Percentiles rank a stretch among this genome's conserved stretches.
Evolutionary conservation across 2,888 invertebrate species (phyloP).

Genomic region (Drosophila borborema): DNA sequence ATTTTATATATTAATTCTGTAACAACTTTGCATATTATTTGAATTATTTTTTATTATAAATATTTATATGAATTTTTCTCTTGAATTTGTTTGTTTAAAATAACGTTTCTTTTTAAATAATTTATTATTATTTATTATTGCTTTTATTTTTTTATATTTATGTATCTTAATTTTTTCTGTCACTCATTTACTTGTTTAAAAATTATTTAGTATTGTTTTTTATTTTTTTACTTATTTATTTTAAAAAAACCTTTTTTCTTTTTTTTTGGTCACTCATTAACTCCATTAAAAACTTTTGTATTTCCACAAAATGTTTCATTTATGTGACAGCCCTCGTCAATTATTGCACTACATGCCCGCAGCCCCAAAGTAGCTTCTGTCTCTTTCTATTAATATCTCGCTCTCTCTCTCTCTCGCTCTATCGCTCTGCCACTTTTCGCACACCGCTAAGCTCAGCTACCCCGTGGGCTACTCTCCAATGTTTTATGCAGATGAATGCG

Average conservation of each 20-base stretch:
- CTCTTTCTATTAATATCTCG: background rate
- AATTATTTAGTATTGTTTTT: background rate
- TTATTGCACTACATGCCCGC: constrained; percentile 41
- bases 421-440: background rate
- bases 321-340: constrained; percentile 43
- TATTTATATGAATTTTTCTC: too few species aligned
- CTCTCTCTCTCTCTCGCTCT: constrained; percentile 7
- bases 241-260: too few species aligned
- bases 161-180: background rate
- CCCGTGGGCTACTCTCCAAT: constrained; percentile 17
- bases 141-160: background rate
- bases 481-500: constrained; percentile 79
- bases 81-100: too few species aligned
- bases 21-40: too few species aligned
- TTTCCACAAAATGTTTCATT: background rate
- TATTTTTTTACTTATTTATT: background rate
- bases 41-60: too few species aligned
- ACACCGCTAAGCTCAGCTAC: constrained; percentile 13
- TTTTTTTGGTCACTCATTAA: background rate
- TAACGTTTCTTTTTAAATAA: too few species aligned
- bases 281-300: background rate
- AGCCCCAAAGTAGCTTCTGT: constrained; percentile 12
- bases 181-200: too few species aligned
- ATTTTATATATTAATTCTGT: too few species aligned
- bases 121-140: too few species aligned